Conservation (phyloP, 2,113 vertebrate genomes). For the Neopipo cinnamomea region DNA sequence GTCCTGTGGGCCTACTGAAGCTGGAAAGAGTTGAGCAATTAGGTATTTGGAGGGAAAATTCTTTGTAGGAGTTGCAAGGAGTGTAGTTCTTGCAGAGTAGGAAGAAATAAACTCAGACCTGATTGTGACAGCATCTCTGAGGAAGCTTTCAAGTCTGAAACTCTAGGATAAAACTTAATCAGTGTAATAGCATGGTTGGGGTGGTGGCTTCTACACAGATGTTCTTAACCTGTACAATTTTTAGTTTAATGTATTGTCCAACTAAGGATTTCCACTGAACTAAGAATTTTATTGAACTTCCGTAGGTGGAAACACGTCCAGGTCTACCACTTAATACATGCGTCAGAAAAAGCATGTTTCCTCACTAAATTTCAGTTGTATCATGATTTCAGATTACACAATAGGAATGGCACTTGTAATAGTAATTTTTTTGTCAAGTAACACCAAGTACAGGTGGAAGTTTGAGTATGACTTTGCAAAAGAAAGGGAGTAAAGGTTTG, state of each 20-base stretch:
- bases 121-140: not conserved
- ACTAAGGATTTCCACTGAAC: not conserved
- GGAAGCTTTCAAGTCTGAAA: not conserved
- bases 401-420: not conserved
- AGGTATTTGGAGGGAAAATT: not conserved
- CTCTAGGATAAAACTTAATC: not conserved
- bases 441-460: not conserved
- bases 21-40: not conserved
- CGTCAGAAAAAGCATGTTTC: not conserved
- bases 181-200: not conserved
- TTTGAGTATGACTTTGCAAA: not conserved
- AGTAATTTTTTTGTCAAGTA: not conserved
- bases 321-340: not conserved
- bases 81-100: not conserved
- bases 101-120: not conserved
- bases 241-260: not conserved
- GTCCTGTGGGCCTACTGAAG: not conserved
- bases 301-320: not conserved
- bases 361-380: not conserved
- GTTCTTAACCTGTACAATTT: not conserved
- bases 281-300: not conserved
- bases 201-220: not conserved
- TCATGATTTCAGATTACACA: not conserved
- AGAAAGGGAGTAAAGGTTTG: not conserved
- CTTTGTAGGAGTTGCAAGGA: not conserved